phyloP scores from a whole-genome alignment of 1,140 invertebrate species.

The Polyergus mexicanus region DNA sequence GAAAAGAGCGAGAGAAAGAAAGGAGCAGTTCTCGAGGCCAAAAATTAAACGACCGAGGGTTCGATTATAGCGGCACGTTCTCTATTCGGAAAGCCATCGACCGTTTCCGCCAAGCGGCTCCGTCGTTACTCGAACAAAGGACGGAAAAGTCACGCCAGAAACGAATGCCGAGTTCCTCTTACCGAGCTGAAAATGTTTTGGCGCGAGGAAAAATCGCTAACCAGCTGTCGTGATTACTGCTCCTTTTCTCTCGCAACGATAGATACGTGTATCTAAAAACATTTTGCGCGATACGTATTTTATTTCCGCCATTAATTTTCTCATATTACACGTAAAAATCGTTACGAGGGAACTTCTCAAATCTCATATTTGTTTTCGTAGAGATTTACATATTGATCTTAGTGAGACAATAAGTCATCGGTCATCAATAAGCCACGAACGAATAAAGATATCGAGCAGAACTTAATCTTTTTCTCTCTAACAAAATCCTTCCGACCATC shows the following conservation, averaged over 20 bases:
- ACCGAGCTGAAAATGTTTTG: slow-evolving; percentile 43
- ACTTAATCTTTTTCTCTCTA: no score
- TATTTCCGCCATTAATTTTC: not conserved
- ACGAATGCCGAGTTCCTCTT: slow-evolving; percentile 67
- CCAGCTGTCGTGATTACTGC: slow-evolving; percentile 26
- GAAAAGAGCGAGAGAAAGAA: slow-evolving; percentile 55
- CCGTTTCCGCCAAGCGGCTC: slow-evolving; percentile 55
- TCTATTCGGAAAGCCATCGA: slow-evolving; percentile 68
- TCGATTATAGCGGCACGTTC: slow-evolving; percentile 68
- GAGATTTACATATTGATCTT: no score
- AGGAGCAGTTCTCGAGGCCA: slow-evolving; percentile 18
- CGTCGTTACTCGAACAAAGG: slow-evolving; percentile 72
- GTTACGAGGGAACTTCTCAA: not conserved
- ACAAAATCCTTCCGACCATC: no score
- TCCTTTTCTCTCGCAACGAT: not conserved
- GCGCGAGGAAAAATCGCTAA: slow-evolving; percentile 50
- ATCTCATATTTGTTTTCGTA: no score
- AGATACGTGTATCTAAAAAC: not conserved
- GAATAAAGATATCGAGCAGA: no score
- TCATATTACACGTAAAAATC: not conserved
- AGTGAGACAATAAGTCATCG: no score
- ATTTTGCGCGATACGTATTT: not conserved
- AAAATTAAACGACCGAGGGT: slow-evolving; percentile 47
- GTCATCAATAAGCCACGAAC: no score
- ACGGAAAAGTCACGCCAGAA: slow-evolving; percentile 58